These are phyloP conservation scores for Tiliacea aurago DNA, from an alignment of 2,888 invertebrate genomes.

Conservation along the genomic window DNA sequence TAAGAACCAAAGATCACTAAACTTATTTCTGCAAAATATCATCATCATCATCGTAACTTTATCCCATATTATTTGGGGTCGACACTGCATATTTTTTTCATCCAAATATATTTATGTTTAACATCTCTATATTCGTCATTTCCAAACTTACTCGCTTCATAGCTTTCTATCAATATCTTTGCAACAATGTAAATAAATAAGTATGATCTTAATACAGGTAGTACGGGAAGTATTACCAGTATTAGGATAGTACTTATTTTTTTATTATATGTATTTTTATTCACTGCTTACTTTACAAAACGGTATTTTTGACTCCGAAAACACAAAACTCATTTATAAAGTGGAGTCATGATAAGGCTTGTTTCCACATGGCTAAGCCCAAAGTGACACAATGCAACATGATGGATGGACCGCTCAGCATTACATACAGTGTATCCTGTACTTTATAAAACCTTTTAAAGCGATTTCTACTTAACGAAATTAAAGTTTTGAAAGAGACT, in stretches of 20 bases:
- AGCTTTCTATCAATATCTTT: too few relatives aligned
- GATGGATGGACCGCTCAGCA: conserved; percentile 54
- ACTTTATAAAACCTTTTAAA: conserved; percentile 46
- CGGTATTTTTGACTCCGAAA: conserved; percentile 36
- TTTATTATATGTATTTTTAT: too few relatives aligned
- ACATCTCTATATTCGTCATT: too few relatives aligned
- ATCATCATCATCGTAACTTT: neutral
- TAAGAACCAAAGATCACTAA: neutral
- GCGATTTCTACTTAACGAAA: conserved; percentile 35
- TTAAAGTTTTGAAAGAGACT: conserved; percentile 18
- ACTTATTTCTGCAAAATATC: neutral
- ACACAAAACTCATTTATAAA: conserved; percentile 53
- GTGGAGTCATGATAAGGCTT: conserved; percentile 48
- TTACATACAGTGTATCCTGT: conserved; percentile 41
- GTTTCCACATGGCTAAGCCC: conserved; percentile 53
- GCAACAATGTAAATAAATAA: neutral
- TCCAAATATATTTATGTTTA: neutral
- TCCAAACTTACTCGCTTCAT: neutral
- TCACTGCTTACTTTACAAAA: neutral
- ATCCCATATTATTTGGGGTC: neutral
- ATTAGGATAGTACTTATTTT: too few relatives aligned
- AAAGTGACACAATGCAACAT: conserved; percentile 56
- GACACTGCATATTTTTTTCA: neutral
- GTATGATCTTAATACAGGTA: neutral
- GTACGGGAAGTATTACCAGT: too few relatives aligned